phyloP scores from a whole-genome alignment of 1,140 invertebrate species.

The Amphibalanus amphitrite region DNA sequence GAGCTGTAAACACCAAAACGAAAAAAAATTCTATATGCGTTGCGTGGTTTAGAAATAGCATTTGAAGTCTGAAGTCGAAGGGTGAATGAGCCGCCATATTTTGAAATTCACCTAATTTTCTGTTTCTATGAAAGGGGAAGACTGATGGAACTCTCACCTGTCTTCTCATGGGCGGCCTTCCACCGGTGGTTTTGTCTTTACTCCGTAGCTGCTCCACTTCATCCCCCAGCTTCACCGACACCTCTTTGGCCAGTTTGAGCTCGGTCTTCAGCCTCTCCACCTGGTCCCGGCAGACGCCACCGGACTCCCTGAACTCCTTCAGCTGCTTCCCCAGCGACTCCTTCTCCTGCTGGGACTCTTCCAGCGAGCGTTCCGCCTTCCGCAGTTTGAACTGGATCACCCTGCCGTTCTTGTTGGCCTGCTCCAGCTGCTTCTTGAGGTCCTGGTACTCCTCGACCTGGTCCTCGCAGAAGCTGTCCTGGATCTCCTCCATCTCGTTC shows the following conservation, averaged over 20 bases:
- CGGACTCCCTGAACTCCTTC: constrained; percentile 26
- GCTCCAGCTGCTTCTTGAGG: constrained; percentile 77
- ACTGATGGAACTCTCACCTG: neutral
- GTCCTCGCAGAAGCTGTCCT: constrained; percentile 92
- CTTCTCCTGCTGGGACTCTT: constrained; percentile 75
- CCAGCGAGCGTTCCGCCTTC: constrained; percentile 79
- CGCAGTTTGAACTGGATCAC: constrained; percentile 95
- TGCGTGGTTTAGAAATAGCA: too few species aligned
- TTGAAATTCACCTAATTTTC: too few species aligned
- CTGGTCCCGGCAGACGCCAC: constrained; percentile 9
- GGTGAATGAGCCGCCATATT: too few species aligned
- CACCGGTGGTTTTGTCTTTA: neutral
- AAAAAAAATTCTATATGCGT: too few species aligned
- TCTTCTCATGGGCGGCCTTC: neutral
- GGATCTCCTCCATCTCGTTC: constrained; percentile 95
- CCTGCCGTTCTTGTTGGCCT: constrained; percentile 93
- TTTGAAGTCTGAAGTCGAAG: too few species aligned
- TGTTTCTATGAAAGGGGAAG: too few species aligned
- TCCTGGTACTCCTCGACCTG: constrained; percentile 94
- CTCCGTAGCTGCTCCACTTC: constrained; percentile 15
- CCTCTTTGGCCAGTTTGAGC: constrained; percentile 27
- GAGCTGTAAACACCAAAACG: too few species aligned
- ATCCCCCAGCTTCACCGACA: constrained; percentile 30
- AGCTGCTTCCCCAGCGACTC: constrained; percentile 31
- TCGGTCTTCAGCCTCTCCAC: constrained; percentile 5